phyloP scores from a whole-genome alignment of 2,888 invertebrate species.

The Cephus pygmeus region DNA sequence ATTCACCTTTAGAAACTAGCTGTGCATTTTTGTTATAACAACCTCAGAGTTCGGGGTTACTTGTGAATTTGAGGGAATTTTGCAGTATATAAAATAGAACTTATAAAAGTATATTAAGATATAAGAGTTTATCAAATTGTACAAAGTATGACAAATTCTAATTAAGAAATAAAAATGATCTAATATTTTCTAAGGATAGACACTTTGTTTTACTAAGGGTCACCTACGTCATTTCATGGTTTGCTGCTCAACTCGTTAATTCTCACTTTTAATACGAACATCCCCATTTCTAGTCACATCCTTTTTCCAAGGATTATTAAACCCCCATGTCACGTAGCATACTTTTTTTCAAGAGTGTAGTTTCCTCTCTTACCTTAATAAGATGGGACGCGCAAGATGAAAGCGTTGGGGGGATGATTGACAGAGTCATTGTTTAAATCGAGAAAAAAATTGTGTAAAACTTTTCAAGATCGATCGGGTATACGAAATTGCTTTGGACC shows the following conservation, averaged over 20 bases:
- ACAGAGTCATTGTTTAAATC: neutral
- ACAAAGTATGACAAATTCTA: neutral
- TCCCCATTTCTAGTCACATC: neutral
- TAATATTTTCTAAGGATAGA: neutral
- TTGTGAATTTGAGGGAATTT: neutral
- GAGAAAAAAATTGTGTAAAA: neutral
- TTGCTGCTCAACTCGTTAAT: constrained; percentile 26
- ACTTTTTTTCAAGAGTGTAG: neutral
- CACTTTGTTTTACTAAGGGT: neutral
- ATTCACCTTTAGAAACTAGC: neutral
- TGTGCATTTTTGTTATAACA: neutral
- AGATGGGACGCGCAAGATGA: neutral
- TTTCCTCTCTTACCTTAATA: neutral
- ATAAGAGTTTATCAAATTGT: neutral
- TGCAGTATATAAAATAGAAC: neutral
- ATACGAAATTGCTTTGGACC: neutral
- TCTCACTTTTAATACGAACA: neutral
- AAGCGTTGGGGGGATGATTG: neutral
- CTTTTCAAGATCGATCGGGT: neutral
- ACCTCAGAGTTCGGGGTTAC: neutral
- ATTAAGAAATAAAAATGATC: neutral
- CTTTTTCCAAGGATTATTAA: neutral
- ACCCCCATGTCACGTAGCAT: neutral
- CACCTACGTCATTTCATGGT: constrained; percentile 34
- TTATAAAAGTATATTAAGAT: no score